Evolutionary conservation across 2,888 invertebrate species (phyloP), one percentile per base, ranked within the genome.

Genomic region (Eristalinus sepulchralis): DNA sequence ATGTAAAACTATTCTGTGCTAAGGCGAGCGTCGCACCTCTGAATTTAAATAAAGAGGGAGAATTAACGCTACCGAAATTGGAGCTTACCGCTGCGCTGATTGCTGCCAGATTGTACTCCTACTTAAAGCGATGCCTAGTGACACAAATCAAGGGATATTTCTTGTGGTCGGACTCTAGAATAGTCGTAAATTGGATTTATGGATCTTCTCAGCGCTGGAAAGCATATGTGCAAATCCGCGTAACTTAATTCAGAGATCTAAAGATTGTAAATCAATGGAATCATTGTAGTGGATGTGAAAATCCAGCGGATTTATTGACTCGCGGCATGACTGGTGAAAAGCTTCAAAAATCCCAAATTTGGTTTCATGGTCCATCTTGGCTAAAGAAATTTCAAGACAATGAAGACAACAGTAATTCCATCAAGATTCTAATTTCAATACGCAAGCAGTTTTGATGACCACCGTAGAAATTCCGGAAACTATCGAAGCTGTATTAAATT

Each of bases 1-100:
- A 34, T 0, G 34, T 57, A 22, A 34, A 20, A 11, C 55, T 55
- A 17, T 13, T 67, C 5, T 76, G 57, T 17, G 66, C 66, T 17
- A 76, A 66, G n/a, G 24, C 13, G 5, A 24, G 76, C 33, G 34
- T 76, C 9, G 60, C 67, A 8, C 67, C 33, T 22, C 13, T 76
- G 17, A 76, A 13, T 13, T 24, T 47, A 13, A 47, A 68, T 34
- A 60, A 60, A 0, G 31, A 34, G 1, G 34, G 62, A 1, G 62
- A 62, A 9, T 27, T 68, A 0, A 60, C 60, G 0, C 34, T 68
- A 11, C 67, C 67, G 13, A 76, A 67, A 11, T 31, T 76, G 6
- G 67, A 68, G 27, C 27, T 27, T 27, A 27, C 27, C 5, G 27
- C 27, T 5, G 5, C 2, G 2, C 27, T 27, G 5, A 67, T 76